phyloP scores from a whole-genome alignment of 2,113 vertebrate species.

The Corydoras sp. region DNA sequence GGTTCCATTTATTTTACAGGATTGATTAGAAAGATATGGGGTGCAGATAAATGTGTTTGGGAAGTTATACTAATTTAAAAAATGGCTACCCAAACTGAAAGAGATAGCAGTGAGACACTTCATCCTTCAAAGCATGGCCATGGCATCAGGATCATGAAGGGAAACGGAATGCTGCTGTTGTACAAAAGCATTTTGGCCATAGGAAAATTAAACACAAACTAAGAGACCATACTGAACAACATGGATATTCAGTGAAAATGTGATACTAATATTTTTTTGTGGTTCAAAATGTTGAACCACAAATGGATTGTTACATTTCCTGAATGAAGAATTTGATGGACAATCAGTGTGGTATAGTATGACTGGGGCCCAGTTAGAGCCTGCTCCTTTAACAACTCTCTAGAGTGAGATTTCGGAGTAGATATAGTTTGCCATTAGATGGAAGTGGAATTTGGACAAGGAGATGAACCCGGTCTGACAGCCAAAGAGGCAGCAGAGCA shows the following conservation, averaged over 20 bases:
- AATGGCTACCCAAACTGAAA: conserved; percentile 55
- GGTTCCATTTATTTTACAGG: conserved; percentile 60
- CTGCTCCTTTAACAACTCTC: conserved; percentile 25
- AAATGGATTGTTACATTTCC: neutral
- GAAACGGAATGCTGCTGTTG: neutral
- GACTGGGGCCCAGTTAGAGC: conserved; percentile 9
- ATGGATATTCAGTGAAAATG: no score
- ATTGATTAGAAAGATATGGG: conserved; percentile 60
- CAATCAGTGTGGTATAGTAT: conserved; percentile 4
- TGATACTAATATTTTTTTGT: no score
- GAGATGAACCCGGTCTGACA: conserved; percentile 16
- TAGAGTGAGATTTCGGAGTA: conserved; percentile 15
- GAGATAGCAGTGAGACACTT: conserved; percentile 50
- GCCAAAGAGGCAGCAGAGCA: conserved; percentile 23
- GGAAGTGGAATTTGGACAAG: conserved; percentile 11
- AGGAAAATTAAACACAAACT: no score
- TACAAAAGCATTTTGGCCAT: neutral
- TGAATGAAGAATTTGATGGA: neutral
- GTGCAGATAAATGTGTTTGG: conserved; percentile 58
- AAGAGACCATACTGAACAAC: no score
- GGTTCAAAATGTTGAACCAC: no score
- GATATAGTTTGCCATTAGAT: conserved; percentile 19
- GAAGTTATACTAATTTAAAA: conserved; percentile 58
- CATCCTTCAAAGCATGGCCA: conserved; percentile 54
- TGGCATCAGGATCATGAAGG: conserved; percentile 37